Evolutionary conservation across 2,113 vertebrate species (phyloP), one percentile per base, ranked within the genome.

Genomic region (Tympanuchus pallidicinctus): DNA sequence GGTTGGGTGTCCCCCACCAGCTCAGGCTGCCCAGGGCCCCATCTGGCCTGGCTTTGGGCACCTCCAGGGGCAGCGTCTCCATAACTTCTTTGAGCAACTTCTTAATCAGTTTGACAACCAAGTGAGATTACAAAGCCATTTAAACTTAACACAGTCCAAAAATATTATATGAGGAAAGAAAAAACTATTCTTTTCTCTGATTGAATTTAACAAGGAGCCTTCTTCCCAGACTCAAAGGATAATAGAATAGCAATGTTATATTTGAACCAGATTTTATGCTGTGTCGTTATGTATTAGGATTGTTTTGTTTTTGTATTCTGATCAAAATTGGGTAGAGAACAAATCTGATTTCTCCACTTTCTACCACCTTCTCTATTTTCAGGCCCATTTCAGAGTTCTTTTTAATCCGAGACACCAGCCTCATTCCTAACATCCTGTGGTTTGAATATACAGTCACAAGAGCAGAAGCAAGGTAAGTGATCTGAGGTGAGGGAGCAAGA

Each of bases 381-480:
- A 99, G 99, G 99, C 99, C 99, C 42, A 96, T 99, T 94, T 99
- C 99, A 54, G 99, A 99, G 97, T 99, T 99, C 98, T 99, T 99
- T 97, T 97, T 99, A 97, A 99, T 99, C 95, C 98, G 99, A 95
- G 99, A 99, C 96, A 99, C 99, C 43, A 99, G 99, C 97, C 98
- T 99, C 97, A 99, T 99, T 91, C 99, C 99, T 70, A 99, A 99
- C 66, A 99, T 99, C 85, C 97, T 99, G 92, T 99, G 99, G 99
- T 99, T 99, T 97, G 99, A 99, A 93, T 99, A 99, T 93, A 99
- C 99, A 72, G 99, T 99, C 82, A 99, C 99, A 24, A 98, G 99
- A 98, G 98, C 99, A 97, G 99, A 99, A 97, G 99, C 99, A 88
- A 99, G 99, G 99, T 99, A 96, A 98, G 97, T 75, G 32, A 7